Base-by-base conservation (phyloP, 2,888 invertebrate genomes). In the Andrena camellia region DNA sequence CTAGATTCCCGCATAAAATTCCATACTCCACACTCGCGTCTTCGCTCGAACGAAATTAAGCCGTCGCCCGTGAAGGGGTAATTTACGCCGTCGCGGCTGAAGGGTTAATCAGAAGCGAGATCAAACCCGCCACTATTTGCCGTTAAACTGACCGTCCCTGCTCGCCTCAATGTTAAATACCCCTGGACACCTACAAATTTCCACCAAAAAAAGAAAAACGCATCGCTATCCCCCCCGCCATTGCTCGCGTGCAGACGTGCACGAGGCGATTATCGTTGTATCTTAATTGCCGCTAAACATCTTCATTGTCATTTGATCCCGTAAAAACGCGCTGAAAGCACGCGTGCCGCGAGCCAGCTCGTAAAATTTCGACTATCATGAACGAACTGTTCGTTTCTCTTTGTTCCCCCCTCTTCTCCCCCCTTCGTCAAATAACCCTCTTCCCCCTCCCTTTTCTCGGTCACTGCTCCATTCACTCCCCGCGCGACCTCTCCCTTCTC, bases 271-370 rank as follows among this genome's bases (percentile, higher is more conserved):
- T 68, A 73, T 72, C 73, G 54, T 20, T 60, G 23, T 23, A 63
- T 63, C 57, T 72, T 68, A 72, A 81, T 63, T 77, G 35, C 35
- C 54, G 57, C 26, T 79, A 74, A 69, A 63, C 63, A 64, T 63
- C 54, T 64, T 68, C 57, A 59, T 70, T 69, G 59, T 74, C 70
- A 59, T 74, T 78, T 62, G 62, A 68, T 68, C 59, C 20, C 10
- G 33, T 48, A 50, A 71, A 52, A 60, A 60, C 20, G 5, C 33
- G 31, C 60, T 4, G 48, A 68, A 26, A 67, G 74, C 50, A 29
- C 67, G 60, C 60, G 66, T n/a, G 66, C 29, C 42, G 5, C 54
- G n/a, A 23, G 10, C 23, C 5, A 2, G 33, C 13, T 50, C 52
- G 50, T 59, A 33, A 60, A 52, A 67, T 60, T 35, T 66, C 20